Evolutionary conservation across 2,113 vertebrate species (phyloP).

Genomic region (Pipa parva): DNA sequence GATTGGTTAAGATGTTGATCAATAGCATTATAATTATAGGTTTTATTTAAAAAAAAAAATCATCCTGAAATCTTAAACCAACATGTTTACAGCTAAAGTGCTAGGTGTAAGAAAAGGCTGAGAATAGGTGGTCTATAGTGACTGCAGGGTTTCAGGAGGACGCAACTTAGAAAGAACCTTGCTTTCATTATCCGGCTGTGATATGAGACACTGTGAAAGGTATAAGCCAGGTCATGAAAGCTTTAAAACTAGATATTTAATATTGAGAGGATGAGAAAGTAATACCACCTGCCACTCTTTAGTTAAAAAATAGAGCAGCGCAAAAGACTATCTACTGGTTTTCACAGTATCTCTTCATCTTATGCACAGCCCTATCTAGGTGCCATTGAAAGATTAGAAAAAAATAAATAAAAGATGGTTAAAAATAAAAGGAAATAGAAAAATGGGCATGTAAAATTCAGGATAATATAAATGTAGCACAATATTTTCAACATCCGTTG

Average conservation of each 20-base stretch:
- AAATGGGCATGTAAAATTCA: too few species aligned
- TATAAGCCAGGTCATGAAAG: conserved; percentile 30
- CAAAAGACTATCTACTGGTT: conserved; percentile 17
- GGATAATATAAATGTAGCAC: too few species aligned
- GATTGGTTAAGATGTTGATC: too few species aligned
- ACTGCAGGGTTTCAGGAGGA: conserved; percentile 38
- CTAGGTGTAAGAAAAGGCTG: neutral
- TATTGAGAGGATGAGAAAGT: conserved; percentile 3
- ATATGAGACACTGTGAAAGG: conserved; percentile 35
- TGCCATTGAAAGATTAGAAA: too few species aligned
- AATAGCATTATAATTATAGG: too few species aligned
- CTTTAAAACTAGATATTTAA: conserved; percentile 24
- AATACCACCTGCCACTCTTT: conserved; percentile 2
- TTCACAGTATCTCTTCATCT: conserved; percentile 14
- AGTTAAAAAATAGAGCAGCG: conserved; percentile 33
- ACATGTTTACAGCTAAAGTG: neutral
- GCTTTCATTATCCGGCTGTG: conserved; percentile 30
- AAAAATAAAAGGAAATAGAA: too few species aligned
- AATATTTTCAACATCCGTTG: too few species aligned
- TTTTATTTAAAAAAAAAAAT: too few species aligned
- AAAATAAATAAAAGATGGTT: too few species aligned
- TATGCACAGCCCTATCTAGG: rapidly evolving
- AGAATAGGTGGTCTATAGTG: conserved; percentile 18
- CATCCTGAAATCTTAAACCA: too few species aligned
- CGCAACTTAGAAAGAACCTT: conserved; percentile 33